phyloP scores from a whole-genome alignment of 2,888 invertebrate genomes.

The Pecten maximus region DNA sequence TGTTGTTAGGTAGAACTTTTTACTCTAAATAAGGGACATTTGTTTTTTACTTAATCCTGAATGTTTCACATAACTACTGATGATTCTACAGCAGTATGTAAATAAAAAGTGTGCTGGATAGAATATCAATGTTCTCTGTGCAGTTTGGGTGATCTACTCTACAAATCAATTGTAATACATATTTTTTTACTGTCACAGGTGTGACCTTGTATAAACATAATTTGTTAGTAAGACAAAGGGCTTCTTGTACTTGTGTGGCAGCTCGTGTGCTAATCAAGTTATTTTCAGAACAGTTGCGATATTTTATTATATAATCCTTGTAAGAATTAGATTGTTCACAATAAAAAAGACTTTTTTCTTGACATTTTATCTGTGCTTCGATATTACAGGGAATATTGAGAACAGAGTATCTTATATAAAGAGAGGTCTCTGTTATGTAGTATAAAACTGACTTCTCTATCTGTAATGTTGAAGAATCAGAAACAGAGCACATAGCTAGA shows the following conservation, averaged over 20 bases:
- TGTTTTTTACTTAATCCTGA: too few relatives aligned
- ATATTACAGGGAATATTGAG: too few relatives aligned
- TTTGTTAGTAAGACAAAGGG: background rate
- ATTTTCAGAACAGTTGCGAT: background rate
- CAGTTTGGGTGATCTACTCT: background rate
- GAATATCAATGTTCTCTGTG: background rate
- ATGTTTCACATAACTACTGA: too few relatives aligned
- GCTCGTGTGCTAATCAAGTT: background rate
- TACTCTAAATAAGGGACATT: too few relatives aligned
- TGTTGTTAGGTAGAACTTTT: too few relatives aligned
- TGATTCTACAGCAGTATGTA: too few relatives aligned
- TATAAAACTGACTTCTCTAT: too few relatives aligned
- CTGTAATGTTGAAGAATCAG: too few relatives aligned
- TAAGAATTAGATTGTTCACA: background rate
- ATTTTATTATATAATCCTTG: background rate
- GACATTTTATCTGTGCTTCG: background rate
- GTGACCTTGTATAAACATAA: background rate
- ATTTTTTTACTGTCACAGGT: background rate
- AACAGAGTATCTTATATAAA: too few relatives aligned
- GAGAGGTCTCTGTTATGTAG: too few relatives aligned
- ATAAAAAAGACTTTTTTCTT: background rate
- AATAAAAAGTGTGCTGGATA: background rate
- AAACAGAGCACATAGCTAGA: too few relatives aligned
- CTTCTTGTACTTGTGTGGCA: background rate
- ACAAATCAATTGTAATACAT: background rate